Conservation (phyloP, 2,797 vertebrate genomes). For the Crenuchus spilurus region DNA sequence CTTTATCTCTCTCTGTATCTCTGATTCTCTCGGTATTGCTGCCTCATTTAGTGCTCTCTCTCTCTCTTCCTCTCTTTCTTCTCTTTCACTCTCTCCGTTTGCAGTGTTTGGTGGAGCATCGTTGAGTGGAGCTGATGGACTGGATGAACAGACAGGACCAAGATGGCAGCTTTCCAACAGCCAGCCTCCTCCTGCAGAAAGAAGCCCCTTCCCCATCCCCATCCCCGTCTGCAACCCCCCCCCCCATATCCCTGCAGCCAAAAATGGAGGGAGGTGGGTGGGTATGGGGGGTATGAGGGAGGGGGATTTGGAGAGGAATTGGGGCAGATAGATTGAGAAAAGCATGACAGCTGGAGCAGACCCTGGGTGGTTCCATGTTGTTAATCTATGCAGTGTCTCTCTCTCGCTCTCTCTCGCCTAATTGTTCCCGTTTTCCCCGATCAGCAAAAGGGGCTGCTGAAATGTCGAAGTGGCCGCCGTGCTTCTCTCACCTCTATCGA, state of each 20-base stretch:
- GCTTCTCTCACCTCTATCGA: slow-evolving; percentile 40
- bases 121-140: slow-evolving; percentile 43
- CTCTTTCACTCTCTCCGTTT: not conserved
- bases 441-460: slow-evolving; percentile 49
- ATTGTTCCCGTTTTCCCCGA: slow-evolving; percentile 52
- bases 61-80: not conserved
- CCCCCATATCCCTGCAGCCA: slow-evolving; percentile 52
- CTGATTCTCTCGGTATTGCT: too few species aligned
- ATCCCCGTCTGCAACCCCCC: slow-evolving; percentile 21
- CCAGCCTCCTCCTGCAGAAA: slow-evolving; percentile 35
- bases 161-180: slow-evolving; percentile 57
- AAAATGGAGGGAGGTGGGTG: slow-evolving; percentile 34
- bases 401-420: slow-evolving; percentile 44
- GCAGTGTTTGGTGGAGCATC: slow-evolving; percentile 28
- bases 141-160: slow-evolving; percentile 57
- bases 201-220: slow-evolving; percentile 31
- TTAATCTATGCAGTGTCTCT: slow-evolving; percentile 55
- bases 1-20: not conserved
- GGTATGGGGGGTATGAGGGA: not conserved
- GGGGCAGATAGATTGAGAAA: slow-evolving; percentile 66
- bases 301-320: slow-evolving; percentile 64
- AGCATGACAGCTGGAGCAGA: slow-evolving; percentile 61
- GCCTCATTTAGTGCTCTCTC: not conserved
- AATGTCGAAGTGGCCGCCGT: slow-evolving; percentile 40
- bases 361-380: slow-evolving; percentile 58